A percentile compares a stretch with the other conserved stretches of the same genome.
Conservation (phyloP, 2,113 vertebrate species). For the Paramormyrops kingsleyae region DNA sequence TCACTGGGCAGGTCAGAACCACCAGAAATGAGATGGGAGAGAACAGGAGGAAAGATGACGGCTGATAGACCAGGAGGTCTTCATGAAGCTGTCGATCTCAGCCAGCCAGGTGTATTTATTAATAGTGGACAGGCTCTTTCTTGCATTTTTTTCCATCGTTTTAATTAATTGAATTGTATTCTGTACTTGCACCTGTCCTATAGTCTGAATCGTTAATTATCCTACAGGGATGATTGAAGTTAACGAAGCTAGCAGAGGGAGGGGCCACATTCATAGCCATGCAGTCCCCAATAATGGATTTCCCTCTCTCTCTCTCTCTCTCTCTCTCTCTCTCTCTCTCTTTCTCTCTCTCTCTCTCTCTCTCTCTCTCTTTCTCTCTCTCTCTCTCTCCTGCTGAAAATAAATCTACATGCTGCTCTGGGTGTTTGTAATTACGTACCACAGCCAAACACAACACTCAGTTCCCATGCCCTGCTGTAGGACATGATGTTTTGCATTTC, state of each 20-base stretch:
- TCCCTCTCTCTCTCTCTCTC: no score
- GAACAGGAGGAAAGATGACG: background rate
- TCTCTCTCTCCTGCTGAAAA: background rate
- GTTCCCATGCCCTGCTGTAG: constrained; percentile 3
- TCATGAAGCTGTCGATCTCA: background rate
- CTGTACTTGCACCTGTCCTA: background rate
- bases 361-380: background rate
- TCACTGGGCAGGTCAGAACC: constrained; percentile 40
- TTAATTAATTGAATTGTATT: background rate
- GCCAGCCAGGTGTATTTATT: background rate
- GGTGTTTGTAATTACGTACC: background rate
- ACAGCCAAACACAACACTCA: constrained; percentile 9
- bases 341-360: background rate
- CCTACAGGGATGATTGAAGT: background rate
- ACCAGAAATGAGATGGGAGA: constrained; percentile 32
- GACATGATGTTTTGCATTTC: constrained; percentile 10
- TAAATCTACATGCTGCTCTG: background rate
- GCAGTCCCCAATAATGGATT: constrained; percentile 12
- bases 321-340: background rate
- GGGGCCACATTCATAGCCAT: background rate
- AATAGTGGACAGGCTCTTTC: background rate
- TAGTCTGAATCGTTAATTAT: background rate
- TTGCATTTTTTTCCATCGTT: background rate
- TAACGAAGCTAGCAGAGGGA: constrained; percentile 11
- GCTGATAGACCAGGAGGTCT: background rate